These are phyloP conservation scores for Archegozetes longisetosus DNA, from an alignment of 1,140 invertebrate species.

Conservation along the genomic window DNA sequence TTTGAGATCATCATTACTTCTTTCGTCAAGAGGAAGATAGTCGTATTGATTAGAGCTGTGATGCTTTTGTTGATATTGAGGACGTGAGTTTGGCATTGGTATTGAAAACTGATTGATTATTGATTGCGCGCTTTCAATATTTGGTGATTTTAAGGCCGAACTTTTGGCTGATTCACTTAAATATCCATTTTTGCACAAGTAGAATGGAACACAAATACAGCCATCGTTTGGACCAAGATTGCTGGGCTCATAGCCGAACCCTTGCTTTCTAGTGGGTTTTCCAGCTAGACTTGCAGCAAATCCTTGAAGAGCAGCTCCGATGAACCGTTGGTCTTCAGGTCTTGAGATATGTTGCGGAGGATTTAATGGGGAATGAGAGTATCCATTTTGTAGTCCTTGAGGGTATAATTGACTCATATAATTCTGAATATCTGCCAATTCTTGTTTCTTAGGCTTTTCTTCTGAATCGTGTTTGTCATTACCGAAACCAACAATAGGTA, in stretches of 20 bases:
- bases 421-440: not conserved
- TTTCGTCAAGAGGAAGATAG: conserved; percentile 13
- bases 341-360: conserved; percentile 7
- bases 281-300: not conserved
- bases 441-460: not conserved
- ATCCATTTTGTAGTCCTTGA: no score
- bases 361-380: no score
- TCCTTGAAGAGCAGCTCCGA: conserved; percentile 14
- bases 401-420: not conserved
- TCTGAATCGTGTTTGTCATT: conserved; percentile 4
- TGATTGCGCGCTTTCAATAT: not conserved
- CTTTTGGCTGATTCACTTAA: conserved; percentile 4
- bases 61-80: conserved; percentile 13
- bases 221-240: conserved; percentile 13
- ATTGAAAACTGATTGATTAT: not conserved
- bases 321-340: conserved; percentile 12
- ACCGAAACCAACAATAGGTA: conserved; percentile 18
- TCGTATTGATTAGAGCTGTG: not conserved
- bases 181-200: conserved; percentile 23
- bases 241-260: not conserved
- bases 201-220: conserved; percentile 24
- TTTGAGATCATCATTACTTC: conserved; percentile 9
- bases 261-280: not conserved
- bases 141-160: not conserved
- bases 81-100: not conserved